These are phyloP conservation scores for Clamator glandarius DNA, from an alignment of 2,797 vertebrate species.

Conservation along the genomic window DNA sequence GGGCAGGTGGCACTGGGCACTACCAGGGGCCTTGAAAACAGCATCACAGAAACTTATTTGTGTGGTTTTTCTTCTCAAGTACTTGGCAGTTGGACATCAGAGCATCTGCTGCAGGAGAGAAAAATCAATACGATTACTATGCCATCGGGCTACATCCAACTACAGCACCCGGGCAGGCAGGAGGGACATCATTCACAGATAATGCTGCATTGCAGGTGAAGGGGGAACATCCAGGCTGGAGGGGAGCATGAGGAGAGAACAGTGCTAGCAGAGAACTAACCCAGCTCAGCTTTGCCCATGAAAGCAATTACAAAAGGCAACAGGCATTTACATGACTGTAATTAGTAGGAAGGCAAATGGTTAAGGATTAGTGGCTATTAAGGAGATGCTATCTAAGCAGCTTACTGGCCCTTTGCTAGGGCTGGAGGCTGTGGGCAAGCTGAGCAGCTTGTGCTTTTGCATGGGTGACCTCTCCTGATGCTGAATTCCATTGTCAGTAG, in stretches of 20 bases:
- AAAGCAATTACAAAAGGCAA: background rate
- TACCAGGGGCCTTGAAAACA: rapidly evolving
- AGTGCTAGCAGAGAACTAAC: background rate
- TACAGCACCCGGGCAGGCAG: background rate
- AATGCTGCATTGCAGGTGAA: background rate
- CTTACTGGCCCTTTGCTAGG: background rate
- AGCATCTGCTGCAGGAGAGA: slow-evolving; percentile 12
- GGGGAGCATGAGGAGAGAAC: rapidly evolving
- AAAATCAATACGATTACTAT: slow-evolving; percentile 37
- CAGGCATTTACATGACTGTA: background rate
- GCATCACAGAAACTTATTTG: rapidly evolving
- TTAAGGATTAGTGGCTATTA: background rate
- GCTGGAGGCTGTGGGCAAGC: background rate
- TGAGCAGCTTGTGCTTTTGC: background rate
- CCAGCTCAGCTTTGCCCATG: background rate
- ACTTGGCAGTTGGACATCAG: background rate
- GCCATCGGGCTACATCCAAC: slow-evolving; percentile 4
- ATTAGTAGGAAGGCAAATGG: background rate
- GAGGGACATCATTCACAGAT: background rate
- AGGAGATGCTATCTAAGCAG: background rate
- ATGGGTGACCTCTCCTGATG: background rate
- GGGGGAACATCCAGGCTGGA: background rate
- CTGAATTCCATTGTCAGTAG: too few relatives aligned
- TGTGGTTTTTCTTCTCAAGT: background rate
- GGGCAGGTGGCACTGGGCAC: rapidly evolving